These are phyloP conservation scores for Sternotherus odoratus DNA, from an alignment of 2,797 vertebrate genomes.

Conservation along the genomic window DNA sequence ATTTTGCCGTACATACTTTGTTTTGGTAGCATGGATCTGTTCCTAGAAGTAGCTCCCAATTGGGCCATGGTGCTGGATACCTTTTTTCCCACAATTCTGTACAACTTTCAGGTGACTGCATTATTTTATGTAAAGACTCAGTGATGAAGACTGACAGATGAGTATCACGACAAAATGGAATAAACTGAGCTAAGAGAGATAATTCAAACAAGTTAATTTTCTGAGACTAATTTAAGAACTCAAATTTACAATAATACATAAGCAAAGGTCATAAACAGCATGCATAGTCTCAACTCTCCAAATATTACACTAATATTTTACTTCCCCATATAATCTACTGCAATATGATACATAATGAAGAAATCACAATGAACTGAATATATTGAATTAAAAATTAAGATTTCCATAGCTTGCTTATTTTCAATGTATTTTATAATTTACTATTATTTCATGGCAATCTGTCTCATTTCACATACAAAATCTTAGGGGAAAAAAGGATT, in stretches of 20 bases:
- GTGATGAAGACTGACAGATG: conserved; percentile 57
- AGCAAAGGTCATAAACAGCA: not conserved
- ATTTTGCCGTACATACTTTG: conserved; percentile 19
- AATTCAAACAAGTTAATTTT: conserved; percentile 14
- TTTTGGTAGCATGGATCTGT: conserved; percentile 61
- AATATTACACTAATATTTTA: not conserved
- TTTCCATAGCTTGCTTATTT: not conserved
- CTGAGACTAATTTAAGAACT: not conserved
- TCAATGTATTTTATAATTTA: not conserved
- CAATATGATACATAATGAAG: not conserved
- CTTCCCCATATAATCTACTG: not conserved
- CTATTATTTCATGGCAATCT: not conserved
- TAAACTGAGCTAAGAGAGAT: conserved; percentile 65
- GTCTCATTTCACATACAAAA: not conserved
- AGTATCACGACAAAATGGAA: conserved; percentile 68
- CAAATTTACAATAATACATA: not conserved
- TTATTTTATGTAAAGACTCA: conserved; percentile 5
- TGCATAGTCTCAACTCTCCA: not conserved
- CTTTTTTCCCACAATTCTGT: conserved; percentile 1
- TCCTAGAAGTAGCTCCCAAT: conserved; percentile 70
- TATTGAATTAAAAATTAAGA: not conserved
- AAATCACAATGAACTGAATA: not conserved
- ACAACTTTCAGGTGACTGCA: not conserved
- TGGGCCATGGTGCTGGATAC: conserved; percentile 24
- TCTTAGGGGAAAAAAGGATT: too few relatives aligned